Evolutionary conservation across 2,797 vertebrate genomes (phyloP).

Genomic region (Anguilla marmorata): DNA sequence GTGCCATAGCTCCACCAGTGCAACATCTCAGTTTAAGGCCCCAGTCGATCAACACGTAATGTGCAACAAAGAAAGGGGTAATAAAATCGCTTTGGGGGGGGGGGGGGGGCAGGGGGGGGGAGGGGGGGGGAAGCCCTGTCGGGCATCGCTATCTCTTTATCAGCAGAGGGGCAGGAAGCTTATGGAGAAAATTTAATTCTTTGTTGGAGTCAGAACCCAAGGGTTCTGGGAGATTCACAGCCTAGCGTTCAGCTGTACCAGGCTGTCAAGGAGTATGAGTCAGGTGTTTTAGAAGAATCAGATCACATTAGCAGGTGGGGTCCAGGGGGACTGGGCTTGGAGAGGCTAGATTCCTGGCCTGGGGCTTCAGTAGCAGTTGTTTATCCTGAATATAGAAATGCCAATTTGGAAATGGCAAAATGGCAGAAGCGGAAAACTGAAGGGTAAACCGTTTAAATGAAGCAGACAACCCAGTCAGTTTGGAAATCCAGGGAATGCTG

Average conservation of each 20-base stretch:
- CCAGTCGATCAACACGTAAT: not conserved
- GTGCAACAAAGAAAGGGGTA: not conserved
- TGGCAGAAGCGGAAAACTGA: slow-evolving; percentile 14
- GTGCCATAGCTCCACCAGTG: not conserved
- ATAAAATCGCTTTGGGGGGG: not conserved
- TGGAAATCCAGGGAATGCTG: slow-evolving; percentile 43
- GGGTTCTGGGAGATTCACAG: not conserved
- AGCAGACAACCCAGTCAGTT: slow-evolving; percentile 53
- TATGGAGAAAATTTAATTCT: slow-evolving; percentile 15
- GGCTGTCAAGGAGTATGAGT: slow-evolving; percentile 9
- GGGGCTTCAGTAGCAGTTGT: not conserved
- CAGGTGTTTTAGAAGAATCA: slow-evolving; percentile 4
- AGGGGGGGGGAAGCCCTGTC: not conserved
- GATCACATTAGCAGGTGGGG: not conserved
- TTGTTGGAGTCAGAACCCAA: slow-evolving; percentile 15
- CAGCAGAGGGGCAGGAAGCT: not conserved
- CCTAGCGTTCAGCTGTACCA: slow-evolving; percentile 18
- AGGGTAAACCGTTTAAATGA: slow-evolving; percentile 48
- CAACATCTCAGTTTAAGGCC: not conserved
- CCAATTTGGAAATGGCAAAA: not conserved
- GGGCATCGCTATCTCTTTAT: not conserved
- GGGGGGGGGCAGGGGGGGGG: not conserved
- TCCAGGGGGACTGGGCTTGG: not conserved
- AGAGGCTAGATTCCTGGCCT: not conserved
- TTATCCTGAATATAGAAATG: not conserved